phyloP scores from a whole-genome alignment of 1,140 invertebrate genomes.

The Psix sp. region DNA sequence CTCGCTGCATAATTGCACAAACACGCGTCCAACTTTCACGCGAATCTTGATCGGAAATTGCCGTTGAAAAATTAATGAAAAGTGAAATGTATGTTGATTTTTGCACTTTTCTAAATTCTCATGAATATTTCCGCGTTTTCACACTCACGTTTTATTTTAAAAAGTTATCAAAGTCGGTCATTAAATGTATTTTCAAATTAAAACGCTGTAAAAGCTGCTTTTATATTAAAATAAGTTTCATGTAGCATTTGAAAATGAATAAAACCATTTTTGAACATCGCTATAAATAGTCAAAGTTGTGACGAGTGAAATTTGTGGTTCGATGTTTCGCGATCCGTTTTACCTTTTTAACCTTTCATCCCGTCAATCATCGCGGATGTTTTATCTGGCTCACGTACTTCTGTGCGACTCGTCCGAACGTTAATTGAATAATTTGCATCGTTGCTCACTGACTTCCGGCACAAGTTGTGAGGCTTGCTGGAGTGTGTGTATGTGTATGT shows the following conservation, averaged over 20 bases:
- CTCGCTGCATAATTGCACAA: not conserved
- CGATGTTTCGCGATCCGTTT: constrained; percentile 15
- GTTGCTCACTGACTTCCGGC: constrained; percentile 62
- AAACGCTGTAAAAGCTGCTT: too few relatives aligned
- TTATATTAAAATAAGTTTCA: too few relatives aligned
- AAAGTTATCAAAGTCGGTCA: too few relatives aligned
- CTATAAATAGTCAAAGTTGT: too few relatives aligned
- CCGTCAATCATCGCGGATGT: constrained; percentile 69
- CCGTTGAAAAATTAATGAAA: not conserved
- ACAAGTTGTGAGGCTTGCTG: constrained; percentile 8
- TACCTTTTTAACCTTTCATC: constrained; percentile 10
- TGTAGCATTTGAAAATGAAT: too few relatives aligned
- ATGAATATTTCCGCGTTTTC: not conserved
- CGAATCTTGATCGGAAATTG: not conserved
- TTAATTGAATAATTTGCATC: constrained; percentile 75
- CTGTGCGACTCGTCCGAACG: constrained; percentile 53
- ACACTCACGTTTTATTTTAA: too few relatives aligned
- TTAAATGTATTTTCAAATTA: too few relatives aligned
- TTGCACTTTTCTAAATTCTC: not conserved
- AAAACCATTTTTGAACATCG: too few relatives aligned
- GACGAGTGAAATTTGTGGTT: constrained; percentile 34
- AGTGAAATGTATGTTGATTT: constrained; percentile 1
- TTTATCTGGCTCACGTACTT: constrained; percentile 60
- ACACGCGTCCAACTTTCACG: constrained; percentile 3
- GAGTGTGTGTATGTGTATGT: not conserved